Evolutionary conservation across 2,797 vertebrate genomes (phyloP).

Genomic region (Leptodactylus fallax): DNA sequence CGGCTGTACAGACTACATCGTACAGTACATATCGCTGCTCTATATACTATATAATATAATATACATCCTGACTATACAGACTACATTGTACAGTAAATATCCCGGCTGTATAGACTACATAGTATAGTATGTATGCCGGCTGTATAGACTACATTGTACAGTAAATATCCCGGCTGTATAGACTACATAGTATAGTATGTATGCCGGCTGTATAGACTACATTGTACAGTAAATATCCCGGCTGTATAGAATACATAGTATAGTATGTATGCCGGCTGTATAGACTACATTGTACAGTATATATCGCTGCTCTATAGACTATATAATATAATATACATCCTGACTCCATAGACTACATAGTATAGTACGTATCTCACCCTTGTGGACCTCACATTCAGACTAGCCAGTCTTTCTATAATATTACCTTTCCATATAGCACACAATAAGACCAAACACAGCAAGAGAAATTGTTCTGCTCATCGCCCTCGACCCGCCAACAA

Average conservation of each 20-base stretch:
- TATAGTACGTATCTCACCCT: no score
- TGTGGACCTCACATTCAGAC: no score
- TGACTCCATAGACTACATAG: no score
- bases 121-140: neutral
- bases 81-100: no score
- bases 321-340: no score
- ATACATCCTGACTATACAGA: no score
- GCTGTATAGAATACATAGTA: no score
- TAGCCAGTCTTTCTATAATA: no score
- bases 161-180: neutral
- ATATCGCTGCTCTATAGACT: no score
- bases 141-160: neutral
- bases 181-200: neutral
- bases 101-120: constrained; percentile 37
- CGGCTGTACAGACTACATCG: neutral
- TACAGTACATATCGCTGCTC: constrained; percentile 20
- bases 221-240: neutral
- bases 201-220: neutral
- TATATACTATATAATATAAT: no score
- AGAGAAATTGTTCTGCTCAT: constrained; percentile 7
- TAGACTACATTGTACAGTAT: no score
- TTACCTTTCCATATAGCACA: no score
- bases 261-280: constrained; percentile 16
- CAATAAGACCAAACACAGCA: neutral
- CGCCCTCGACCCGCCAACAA: constrained; percentile 9